Percentiles rank a stretch among this genome's conserved stretches.
These are phyloP conservation scores for Felis chaus DNA, from an alignment of 2,113 vertebrate species.

Conservation along the genomic window DNA sequence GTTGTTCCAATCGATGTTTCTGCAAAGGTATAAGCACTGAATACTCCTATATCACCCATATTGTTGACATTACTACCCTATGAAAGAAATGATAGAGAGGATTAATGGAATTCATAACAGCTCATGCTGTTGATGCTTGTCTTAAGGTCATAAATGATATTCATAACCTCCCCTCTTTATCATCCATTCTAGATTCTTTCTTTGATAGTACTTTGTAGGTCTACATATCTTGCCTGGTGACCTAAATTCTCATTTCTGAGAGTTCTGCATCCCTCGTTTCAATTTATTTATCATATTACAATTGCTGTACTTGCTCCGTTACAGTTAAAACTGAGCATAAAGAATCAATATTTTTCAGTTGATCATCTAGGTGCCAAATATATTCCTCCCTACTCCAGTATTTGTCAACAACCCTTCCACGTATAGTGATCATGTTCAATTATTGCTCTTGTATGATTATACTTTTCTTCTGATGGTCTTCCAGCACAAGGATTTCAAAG, in stretches of 20 bases:
- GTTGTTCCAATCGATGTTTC: neutral
- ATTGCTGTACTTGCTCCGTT: neutral
- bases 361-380: neutral
- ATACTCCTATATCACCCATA: neutral
- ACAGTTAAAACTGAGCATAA: neutral
- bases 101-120: neutral
- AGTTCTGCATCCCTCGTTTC: neutral
- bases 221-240: neutral
- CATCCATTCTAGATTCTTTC: neutral
- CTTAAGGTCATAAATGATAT: neutral
- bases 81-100: neutral
- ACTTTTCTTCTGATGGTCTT: neutral
- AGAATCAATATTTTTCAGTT: neutral
- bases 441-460: neutral
- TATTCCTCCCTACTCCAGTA: neutral
- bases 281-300: neutral
- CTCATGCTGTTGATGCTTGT: neutral
- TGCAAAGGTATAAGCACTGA: neutral
- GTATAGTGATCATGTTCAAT: neutral
- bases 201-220: neutral
- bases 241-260: neutral
- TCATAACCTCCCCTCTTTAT: neutral
- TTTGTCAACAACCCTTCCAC: neutral
- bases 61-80: neutral
- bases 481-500: neutral